These are phyloP conservation scores for Albula goreensis DNA, from an alignment of 2,113 vertebrate genomes.

Conservation along the genomic window DNA sequence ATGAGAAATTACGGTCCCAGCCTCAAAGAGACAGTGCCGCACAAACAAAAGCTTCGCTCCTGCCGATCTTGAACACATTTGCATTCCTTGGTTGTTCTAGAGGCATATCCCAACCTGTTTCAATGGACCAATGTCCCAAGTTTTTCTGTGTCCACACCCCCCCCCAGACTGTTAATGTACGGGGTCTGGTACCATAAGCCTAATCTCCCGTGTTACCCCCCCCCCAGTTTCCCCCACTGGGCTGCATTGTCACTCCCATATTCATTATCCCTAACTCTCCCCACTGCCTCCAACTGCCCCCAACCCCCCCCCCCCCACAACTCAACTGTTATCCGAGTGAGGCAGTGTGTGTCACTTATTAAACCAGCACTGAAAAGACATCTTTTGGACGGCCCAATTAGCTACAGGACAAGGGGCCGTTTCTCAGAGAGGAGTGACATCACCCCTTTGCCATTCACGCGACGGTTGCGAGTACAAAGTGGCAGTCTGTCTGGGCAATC, in stretches of 20 bases:
- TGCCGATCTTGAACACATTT: constrained; percentile 24
- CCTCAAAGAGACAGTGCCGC: not conserved
- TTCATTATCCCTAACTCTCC: constrained; percentile 41
- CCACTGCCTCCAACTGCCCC: no score
- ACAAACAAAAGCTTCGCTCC: not conserved
- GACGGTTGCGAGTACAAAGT: constrained; percentile 55
- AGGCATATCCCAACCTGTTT: constrained; percentile 35
- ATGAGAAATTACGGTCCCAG: not conserved
- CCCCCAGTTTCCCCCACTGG: not conserved
- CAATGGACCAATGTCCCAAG: constrained; percentile 52
- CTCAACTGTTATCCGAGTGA: constrained; percentile 39
- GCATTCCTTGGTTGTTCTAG: no score
- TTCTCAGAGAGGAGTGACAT: constrained; percentile 56
- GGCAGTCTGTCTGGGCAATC: constrained; percentile 25
- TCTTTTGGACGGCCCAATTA: constrained; percentile 60
- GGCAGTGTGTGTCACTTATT: constrained; percentile 53
- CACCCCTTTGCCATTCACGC: constrained; percentile 23
- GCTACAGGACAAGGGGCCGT: constrained; percentile 47
- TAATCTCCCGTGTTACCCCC: constrained; percentile 47
- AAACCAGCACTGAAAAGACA: constrained; percentile 47
- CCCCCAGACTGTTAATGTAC: constrained; percentile 40
- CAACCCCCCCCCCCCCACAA: no score
- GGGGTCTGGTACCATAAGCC: constrained; percentile 29
- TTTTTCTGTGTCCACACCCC: constrained; percentile 55
- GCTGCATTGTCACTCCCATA: constrained; percentile 50